A percentile compares a stretch with the other conserved stretches of the same genome.
These are phyloP conservation scores for Riparia riparia DNA, from an alignment of 2,113 vertebrate species.

Conservation along the genomic window DNA sequence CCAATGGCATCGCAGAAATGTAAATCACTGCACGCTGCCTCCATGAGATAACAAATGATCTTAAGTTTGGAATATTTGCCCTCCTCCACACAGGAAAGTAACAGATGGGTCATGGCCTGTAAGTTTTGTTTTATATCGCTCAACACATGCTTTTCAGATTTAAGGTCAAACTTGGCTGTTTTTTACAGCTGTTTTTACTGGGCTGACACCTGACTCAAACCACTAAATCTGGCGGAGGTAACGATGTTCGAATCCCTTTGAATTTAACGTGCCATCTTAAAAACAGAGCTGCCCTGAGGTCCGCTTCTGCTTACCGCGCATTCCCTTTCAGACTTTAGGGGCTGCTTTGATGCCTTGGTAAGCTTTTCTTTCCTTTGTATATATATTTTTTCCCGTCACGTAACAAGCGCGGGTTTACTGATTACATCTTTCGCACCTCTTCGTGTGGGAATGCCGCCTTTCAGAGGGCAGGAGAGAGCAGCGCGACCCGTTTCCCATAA, in stretches of 20 bases:
- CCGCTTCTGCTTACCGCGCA: rapidly evolving
- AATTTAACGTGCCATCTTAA: neutral
- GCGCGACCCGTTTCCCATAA: rapidly evolving
- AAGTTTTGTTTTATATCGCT: neutral
- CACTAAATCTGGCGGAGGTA: neutral
- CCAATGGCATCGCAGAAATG: neutral
- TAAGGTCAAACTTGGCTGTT: neutral
- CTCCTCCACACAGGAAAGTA: neutral
- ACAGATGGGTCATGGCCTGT: neutral
- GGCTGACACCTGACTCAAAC: neutral
- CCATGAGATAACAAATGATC: neutral
- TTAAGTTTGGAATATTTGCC: neutral
- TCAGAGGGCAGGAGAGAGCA: neutral
- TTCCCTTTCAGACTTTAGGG: neutral
- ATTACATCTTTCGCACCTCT: rapidly evolving
- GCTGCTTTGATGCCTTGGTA: neutral
- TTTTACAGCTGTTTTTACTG: neutral
- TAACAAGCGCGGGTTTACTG: neutral
- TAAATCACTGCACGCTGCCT: neutral
- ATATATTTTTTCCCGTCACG: neutral
- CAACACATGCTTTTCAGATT: neutral
- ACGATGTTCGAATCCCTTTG: neutral
- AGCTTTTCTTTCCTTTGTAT: neutral
- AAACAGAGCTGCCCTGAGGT: neutral
- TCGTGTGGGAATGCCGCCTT: neutral